Base-by-base conservation (phyloP, 1,140 invertebrate genomes). In the Chymomyza costata region DNA sequence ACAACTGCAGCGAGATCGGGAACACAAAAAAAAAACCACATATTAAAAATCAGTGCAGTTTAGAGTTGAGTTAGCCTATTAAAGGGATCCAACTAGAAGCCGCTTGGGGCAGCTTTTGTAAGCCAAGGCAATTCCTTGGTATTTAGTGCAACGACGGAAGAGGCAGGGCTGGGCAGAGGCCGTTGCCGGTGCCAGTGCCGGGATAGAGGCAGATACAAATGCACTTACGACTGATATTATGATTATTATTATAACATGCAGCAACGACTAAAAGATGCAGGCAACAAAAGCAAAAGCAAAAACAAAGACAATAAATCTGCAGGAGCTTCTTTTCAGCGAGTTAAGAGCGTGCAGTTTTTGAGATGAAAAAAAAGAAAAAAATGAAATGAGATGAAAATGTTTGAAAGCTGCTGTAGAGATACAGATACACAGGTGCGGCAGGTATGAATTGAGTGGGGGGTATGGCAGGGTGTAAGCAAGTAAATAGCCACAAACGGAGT, bases 221-320 rank as follows among this genome's bases (percentile, higher is more conserved):
- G 68, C 76, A 80, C 73, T 80, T 80, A 80, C 73, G 68, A 80
- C 73, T 80, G 73, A 80, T 80, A 80, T 80, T 80, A 80, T 81
- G 74, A 80, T 80, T 80, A 80, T 80, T 80, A 80, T 80, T 65
- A 73, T 54, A 61, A 67, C 25, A 37, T 32, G 39, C 32, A 15
- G 19, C 44, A 8, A 18, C 34, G 16, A 45, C 28, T 6, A 39
- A 19, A 25, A 18, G 35, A 13, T 10, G 31, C 14, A 28, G 25
- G 21, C n/a, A 16, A 43, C 39, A 43, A 55, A 51, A 50, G 25
- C 40, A 10, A 43, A 25, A 35, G 35, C 28, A 48, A 65, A 76
- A 66, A 57, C 64, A 80, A 78, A 78, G 74, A 78, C 73, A 78
- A 78, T 80, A 78, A 80, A 80, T 78, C 73, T 73, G 67, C 56